Conservation (phyloP, 2,797 vertebrate species). For the Macrochelys suwanniensis region DNA sequence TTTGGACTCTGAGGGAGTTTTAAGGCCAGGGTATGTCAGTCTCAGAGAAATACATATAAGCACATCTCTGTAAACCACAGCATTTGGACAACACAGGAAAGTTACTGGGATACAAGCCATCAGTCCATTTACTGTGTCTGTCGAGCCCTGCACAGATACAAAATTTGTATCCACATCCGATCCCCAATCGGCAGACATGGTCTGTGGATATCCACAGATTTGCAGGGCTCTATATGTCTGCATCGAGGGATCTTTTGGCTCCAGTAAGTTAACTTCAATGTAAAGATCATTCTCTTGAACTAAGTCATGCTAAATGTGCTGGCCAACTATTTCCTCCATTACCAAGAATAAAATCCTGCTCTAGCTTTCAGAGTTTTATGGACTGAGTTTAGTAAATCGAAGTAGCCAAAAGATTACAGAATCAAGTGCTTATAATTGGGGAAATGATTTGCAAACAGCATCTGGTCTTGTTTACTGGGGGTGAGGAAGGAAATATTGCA, state of each 20-base stretch:
- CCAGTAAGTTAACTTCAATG: neutral
- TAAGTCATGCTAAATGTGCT: neutral
- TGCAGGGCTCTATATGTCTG: no score
- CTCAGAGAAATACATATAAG: conserved; percentile 26
- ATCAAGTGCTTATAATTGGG: neutral
- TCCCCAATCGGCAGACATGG: no score
- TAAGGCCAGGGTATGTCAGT: conserved; percentile 9
- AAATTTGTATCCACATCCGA: no score
- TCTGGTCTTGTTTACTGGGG: neutral
- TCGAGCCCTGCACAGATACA: no score
- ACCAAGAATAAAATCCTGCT: neutral
- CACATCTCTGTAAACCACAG: neutral
- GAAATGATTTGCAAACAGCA: neutral
- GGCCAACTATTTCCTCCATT: conserved; percentile 2
- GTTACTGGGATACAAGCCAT: neutral
- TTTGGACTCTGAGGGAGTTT: neutral
- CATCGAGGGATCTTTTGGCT: neutral
- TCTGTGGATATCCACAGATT: no score
- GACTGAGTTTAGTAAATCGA: neutral
- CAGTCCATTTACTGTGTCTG: neutral
- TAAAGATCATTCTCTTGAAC: conserved; percentile 21
- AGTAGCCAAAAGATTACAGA: conserved; percentile 30
- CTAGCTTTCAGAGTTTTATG: neutral
- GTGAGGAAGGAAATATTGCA: neutral
- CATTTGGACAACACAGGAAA: neutral